These are phyloP conservation scores for Tursiops truncatus DNA, from an alignment of 2,113 vertebrate genomes.

Conservation along the genomic window DNA sequence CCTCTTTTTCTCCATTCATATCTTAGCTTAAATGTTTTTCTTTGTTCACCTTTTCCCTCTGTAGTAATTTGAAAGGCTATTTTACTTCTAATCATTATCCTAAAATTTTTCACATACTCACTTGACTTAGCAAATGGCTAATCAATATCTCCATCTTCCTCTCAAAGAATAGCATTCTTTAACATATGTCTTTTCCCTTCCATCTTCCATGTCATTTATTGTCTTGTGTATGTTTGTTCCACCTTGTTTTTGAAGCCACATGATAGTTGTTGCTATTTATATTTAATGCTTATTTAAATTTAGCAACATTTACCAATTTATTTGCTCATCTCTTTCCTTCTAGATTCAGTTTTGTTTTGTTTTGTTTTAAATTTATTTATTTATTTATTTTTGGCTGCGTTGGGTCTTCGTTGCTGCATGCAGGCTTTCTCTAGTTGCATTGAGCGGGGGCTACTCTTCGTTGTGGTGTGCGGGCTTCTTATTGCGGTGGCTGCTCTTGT, in stretches of 20 bases:
- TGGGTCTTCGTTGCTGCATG: no score
- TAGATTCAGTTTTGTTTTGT: neutral
- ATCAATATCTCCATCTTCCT: neutral
- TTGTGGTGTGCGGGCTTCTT: no score
- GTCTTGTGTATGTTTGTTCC: neutral
- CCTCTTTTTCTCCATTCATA: neutral
- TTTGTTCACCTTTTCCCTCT: neutral
- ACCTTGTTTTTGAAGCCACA: neutral
- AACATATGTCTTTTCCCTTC: neutral
- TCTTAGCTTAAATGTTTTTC: neutral
- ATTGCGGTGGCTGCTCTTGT: no score
- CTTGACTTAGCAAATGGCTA: neutral
- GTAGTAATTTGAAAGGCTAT: neutral
- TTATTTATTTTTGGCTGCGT: no score
- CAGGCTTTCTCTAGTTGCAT: no score
- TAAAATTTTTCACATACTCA: neutral
- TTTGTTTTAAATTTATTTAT: neutral
- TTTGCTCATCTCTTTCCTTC: neutral
- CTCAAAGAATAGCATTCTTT: neutral
- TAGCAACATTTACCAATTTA: neutral
- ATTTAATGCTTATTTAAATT: neutral
- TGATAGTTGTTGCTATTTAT: neutral
- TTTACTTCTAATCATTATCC: neutral
- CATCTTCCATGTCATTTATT: neutral
- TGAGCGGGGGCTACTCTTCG: no score